Conservation (phyloP, 2,888 invertebrate genomes). For the Apoda limacodes region DNA sequence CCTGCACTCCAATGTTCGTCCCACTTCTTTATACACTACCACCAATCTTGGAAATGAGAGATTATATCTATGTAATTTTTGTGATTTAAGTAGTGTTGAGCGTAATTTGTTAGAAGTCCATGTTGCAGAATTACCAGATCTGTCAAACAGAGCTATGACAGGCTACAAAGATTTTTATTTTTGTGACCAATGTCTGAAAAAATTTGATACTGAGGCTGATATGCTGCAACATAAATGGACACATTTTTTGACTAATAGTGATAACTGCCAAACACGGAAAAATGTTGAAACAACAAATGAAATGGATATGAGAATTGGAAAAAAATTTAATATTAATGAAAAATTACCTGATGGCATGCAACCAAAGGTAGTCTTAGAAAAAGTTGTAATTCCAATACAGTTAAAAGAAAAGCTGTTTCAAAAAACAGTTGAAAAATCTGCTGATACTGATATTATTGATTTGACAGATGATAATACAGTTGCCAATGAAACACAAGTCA, state of each 20-base stretch:
- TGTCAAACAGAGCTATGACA: slow-evolving; percentile 37
- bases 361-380: slow-evolving; percentile 35
- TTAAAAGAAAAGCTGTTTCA: too few species aligned
- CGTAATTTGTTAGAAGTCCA: slow-evolving; percentile 36
- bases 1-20: slow-evolving; percentile 35
- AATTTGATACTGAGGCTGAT: slow-evolving; percentile 41
- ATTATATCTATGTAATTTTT: slow-evolving; percentile 46
- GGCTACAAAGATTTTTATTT: slow-evolving; percentile 47
- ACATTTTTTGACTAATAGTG: slow-evolving; percentile 39
- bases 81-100: slow-evolving; percentile 40
- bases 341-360: slow-evolving; percentile 34
- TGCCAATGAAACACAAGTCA: too few species aligned
- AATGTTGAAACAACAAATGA: slow-evolving; percentile 16
- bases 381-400: too few species aligned
- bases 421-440: too few species aligned
- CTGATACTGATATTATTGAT: too few species aligned
- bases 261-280: slow-evolving; percentile 29
- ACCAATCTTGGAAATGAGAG: slow-evolving; percentile 31
- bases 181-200: slow-evolving; percentile 46
- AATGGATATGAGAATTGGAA: slow-evolving; percentile 20
- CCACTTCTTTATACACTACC: slow-evolving; percentile 31
- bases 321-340: slow-evolving; percentile 30
- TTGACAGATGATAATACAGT: too few species aligned
- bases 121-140: slow-evolving; percentile 34
- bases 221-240: slow-evolving; percentile 56